Evolutionary conservation across 92 coral and sea anemone genomes (phyloP).

Genomic region (Anthopleura xanthogrammica): DNA sequence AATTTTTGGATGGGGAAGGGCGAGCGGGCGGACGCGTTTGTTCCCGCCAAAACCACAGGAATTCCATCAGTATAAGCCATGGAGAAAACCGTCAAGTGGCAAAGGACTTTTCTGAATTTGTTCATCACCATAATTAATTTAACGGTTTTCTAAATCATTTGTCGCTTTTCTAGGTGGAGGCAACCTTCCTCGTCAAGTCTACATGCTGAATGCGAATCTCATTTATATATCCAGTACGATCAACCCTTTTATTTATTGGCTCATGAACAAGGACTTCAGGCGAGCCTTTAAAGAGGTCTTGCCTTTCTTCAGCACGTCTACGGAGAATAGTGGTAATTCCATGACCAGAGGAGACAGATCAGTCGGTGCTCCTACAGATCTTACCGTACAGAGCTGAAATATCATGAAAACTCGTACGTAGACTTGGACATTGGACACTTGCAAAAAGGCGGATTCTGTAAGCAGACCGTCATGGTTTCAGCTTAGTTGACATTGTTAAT

Average conservation of each 20-base stretch:
- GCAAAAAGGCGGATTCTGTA: no score
- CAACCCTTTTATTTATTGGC: slow-evolving; percentile 73
- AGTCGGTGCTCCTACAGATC: background rate
- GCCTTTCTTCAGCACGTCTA: slow-evolving; percentile 1
- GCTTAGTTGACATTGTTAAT: background rate
- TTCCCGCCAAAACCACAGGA: no score
- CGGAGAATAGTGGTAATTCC: background rate
- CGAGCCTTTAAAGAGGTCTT: slow-evolving; percentile 54
- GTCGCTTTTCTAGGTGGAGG: slow-evolving; percentile 37
- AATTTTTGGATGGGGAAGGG: no score
- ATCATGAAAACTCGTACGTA: no score
- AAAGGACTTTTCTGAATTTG: no score
- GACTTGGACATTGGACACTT: no score
- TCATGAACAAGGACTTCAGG: slow-evolving; percentile 60
- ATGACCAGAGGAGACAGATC: background rate
- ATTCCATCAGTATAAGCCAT: no score
- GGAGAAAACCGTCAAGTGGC: no score
- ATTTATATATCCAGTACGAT: slow-evolving; percentile 56
- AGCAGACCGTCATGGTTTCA: background rate
- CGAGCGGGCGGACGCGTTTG: no score
- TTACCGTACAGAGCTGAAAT: background rate
- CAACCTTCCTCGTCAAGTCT: slow-evolving; percentile 70
- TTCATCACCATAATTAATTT: no score
- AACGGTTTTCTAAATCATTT: slow-evolving; percentile 5
- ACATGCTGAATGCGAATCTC: slow-evolving; percentile 58